Conservation (phyloP, 92 coral and sea anemone genomes). For the Heteractis magnifica region DNA sequence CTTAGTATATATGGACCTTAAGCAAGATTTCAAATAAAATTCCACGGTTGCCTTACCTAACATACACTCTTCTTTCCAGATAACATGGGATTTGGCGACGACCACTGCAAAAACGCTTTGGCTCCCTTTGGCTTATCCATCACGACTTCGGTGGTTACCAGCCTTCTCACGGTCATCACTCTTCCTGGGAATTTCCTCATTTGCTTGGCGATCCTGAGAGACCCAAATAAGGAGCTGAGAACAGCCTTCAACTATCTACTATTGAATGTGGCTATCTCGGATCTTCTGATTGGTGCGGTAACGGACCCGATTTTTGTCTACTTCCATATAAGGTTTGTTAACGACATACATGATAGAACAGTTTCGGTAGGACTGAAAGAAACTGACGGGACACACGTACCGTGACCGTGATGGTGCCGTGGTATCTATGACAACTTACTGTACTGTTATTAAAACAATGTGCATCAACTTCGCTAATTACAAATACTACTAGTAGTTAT, state of each 20-base stretch:
- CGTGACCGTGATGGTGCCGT: no score
- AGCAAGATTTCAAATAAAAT: no score
- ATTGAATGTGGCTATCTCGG: slow-evolving; percentile 75
- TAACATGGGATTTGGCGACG: slow-evolving; percentile 52
- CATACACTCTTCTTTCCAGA: background rate
- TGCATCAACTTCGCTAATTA: no score
- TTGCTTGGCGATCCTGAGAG: slow-evolving; percentile 69
- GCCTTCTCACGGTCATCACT: slow-evolving; percentile 63
- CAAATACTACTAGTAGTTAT: no score
- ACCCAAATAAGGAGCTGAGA: slow-evolving; percentile 71
- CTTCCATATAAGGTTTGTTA: slow-evolving; percentile 48
- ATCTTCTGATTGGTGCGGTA: slow-evolving; percentile 62
- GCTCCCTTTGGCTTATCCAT: slow-evolving; percentile 74
- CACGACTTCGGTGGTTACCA: slow-evolving; percentile 60
- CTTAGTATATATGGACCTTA: background rate
- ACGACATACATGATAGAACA: background rate
- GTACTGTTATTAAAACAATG: no score
- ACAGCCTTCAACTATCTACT: slow-evolving; percentile 73
- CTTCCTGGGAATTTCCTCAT: slow-evolving; percentile 71
- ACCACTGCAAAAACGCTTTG: slow-evolving; percentile 52
- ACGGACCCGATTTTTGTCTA: slow-evolving; percentile 73
- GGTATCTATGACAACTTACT: no score
- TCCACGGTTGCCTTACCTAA: no score
- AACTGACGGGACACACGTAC: no score
- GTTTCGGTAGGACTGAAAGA: no score